Conservation (phyloP, 2,113 vertebrate species). For the Hemicordylus capensis region DNA sequence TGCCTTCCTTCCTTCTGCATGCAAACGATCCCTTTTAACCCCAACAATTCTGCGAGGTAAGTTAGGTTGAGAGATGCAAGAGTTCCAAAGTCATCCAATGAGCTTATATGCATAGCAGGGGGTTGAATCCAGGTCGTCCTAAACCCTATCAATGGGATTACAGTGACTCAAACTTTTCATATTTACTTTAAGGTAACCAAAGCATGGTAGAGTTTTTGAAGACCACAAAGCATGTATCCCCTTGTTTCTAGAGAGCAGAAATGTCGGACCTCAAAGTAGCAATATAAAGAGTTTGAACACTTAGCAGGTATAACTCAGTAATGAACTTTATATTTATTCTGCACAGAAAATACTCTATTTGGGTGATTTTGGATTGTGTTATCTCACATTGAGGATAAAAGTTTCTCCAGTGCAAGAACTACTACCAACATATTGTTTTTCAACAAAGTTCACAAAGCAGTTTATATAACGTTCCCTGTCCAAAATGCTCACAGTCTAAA, state of each 20-base stretch:
- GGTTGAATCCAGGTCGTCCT: not conserved
- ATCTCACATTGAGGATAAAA: not conserved
- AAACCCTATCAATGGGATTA: not conserved
- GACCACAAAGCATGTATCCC: too few relatives aligned
- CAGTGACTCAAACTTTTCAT: not conserved
- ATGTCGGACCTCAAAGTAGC: too few relatives aligned
- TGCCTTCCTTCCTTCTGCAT: not conserved
- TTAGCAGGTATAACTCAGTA: not conserved
- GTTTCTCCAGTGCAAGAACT: not conserved
- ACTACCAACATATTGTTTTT: too few relatives aligned
- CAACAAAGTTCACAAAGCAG: too few relatives aligned
- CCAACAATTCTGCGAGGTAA: not conserved
- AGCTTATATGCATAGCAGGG: not conserved
- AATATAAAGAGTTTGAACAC: slow-evolving; percentile 35
- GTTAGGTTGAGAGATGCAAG: not conserved
- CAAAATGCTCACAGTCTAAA: too few relatives aligned
- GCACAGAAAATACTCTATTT: not conserved
- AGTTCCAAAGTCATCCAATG: not conserved
- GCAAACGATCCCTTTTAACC: not conserved
- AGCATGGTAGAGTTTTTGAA: too few relatives aligned
- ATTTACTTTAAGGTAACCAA: too few relatives aligned
- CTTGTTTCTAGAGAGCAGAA: too few relatives aligned
- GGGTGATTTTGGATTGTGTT: not conserved
- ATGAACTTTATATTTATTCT: slow-evolving; percentile 24
- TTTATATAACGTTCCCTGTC: too few relatives aligned